These are phyloP conservation scores for Eleutherodactylus coqui DNA, from an alignment of 2,797 vertebrate genomes.

Conservation along the genomic window DNA sequence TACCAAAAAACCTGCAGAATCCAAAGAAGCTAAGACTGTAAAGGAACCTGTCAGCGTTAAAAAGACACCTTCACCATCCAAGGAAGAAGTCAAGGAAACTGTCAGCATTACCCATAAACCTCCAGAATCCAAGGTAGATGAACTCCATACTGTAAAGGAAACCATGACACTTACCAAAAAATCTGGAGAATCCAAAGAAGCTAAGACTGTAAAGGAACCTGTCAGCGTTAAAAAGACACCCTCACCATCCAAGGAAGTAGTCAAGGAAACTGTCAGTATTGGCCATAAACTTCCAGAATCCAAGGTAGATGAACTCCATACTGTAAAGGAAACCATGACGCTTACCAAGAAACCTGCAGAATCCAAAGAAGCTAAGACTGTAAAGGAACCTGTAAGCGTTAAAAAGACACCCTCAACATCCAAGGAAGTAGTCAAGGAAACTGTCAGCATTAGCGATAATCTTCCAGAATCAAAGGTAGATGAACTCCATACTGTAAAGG, in stretches of 20 bases:
- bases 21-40: not conserved
- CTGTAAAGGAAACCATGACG: not conserved
- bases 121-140: not conserved
- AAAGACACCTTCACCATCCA: constrained; percentile 63
- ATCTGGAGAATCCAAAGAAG: not conserved
- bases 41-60: not conserved
- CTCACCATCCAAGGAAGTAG: not conserved
- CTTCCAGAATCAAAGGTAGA: not conserved
- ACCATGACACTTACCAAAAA: not conserved
- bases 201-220: too few relatives aligned
- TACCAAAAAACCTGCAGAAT: not conserved
- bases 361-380: not conserved
- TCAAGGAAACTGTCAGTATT: not conserved
- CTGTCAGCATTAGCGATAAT: not conserved
- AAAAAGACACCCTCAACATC: constrained; percentile 63
- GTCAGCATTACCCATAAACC: not conserved
- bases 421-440: not conserved
- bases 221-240: constrained; percentile 63
- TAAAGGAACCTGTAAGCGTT: not conserved
- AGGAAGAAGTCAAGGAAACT: not conserved
- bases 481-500: not conserved
- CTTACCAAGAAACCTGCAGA: not conserved
- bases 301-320: not conserved
- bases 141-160: not conserved
- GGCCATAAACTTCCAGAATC: not conserved